Conservation (phyloP, 2,888 invertebrate species). For the Antitype chi region DNA sequence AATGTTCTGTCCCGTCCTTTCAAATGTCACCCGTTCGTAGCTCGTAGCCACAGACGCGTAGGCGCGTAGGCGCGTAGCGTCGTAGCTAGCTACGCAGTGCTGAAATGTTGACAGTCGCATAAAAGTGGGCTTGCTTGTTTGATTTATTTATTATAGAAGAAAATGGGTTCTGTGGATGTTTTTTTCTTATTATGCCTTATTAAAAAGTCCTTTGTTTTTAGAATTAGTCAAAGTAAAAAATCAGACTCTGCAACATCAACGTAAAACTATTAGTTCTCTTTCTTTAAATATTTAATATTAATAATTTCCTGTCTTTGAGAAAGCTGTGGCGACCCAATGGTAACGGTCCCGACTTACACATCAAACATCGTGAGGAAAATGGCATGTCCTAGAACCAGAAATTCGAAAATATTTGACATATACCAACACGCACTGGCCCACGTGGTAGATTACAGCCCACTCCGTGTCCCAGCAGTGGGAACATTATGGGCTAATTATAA, state of each 20-base stretch:
- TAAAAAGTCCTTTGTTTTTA: neutral
- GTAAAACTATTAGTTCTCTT: neutral
- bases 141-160: slow-evolving; percentile 43
- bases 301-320: too few relatives aligned
- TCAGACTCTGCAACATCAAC: neutral
- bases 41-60: slow-evolving; percentile 65
- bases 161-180: slow-evolving; percentile 23
- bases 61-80: slow-evolving; percentile 64
- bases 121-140: slow-evolving; percentile 52
- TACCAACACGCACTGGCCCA: too few relatives aligned
- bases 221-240: neutral
- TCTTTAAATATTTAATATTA: too few relatives aligned
- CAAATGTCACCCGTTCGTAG: slow-evolving; percentile 66
- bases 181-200: neutral
- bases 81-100: slow-evolving; percentile 55
- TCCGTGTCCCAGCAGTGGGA: too few relatives aligned
- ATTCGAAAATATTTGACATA: too few relatives aligned
- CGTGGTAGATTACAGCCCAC: too few relatives aligned
- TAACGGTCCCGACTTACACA: too few relatives aligned
- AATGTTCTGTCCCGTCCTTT: slow-evolving; percentile 63
- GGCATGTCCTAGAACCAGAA: too few relatives aligned
- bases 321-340: too few relatives aligned
- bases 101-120: slow-evolving; percentile 52
- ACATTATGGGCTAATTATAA: too few relatives aligned
- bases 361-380: too few relatives aligned